A percentile compares a stretch with the other conserved stretches of the same genome.
Conservation (phyloP, 2,888 invertebrate species). For the Linnaemya vulpina region DNA sequence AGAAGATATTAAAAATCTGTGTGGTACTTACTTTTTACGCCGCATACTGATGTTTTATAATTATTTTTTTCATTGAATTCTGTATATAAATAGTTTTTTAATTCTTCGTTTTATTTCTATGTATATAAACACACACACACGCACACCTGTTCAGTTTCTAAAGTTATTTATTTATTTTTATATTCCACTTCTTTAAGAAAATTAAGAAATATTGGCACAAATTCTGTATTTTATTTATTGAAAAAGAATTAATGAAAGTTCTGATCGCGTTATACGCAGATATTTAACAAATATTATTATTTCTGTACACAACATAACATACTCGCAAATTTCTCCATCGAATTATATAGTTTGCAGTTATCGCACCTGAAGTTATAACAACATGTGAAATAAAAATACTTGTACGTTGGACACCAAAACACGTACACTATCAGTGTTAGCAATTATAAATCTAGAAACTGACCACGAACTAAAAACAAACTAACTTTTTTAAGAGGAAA, state of each 20-base stretch:
- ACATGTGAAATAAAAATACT: constrained; percentile 39
- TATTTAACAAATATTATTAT: background rate
- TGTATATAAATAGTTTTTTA: constrained; percentile 7
- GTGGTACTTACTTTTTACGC: constrained; percentile 78
- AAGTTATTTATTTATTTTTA: constrained; percentile 24
- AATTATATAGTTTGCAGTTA: background rate
- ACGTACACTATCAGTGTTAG: background rate
- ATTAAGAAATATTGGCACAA: background rate
- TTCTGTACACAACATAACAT: constrained; percentile 28
- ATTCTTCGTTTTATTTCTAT: constrained; percentile 26
- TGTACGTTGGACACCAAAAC: background rate
- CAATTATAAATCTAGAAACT: background rate
- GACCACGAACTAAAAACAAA: background rate
- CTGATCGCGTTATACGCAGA: background rate
- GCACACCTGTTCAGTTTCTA: constrained; percentile 24
- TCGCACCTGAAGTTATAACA: constrained; percentile 1
- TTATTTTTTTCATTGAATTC: constrained; percentile 29
- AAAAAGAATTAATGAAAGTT: constrained; percentile 7
- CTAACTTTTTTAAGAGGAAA: background rate
- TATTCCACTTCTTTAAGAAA: constrained; percentile 18
- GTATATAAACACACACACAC: background rate
- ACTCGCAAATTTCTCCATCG: constrained; percentile 54
- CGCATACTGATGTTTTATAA: constrained; percentile 74
- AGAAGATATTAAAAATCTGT: background rate
- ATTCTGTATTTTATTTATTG: background rate